Evolutionary conservation across 2,888 invertebrate genomes (phyloP), one percentile per base, ranked within the genome.

Genomic region (Thecophora atra): DNA sequence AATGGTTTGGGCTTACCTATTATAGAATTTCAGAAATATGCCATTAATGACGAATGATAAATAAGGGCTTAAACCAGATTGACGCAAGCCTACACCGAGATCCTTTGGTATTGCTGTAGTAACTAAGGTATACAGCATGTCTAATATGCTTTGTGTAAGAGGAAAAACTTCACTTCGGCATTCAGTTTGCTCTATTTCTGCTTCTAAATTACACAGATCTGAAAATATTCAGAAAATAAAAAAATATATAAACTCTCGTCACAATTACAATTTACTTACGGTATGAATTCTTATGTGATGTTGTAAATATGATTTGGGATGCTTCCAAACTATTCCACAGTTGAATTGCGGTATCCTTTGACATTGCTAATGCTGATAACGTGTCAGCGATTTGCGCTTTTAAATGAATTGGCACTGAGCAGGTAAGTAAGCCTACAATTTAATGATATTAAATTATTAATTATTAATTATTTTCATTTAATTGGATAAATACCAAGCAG

Each of bases 181-280:
- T 85, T 98, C 98, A 71, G 96, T 92, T 88, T 98, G 97, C 75
- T 95, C 95, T 37, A 98, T 88, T 86, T 98, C 98, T 0, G 94
- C 93, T 87, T 93, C 89, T 69, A 94, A 89, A 3, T 91, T 92
- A 66, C 88, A 82, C 6, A 78, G 75, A 3, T 78, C 81, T 81
- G 68, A 42, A 76, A 54, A 11, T 51, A 26, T 37, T 37, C 6
- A 37, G 37, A 37, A 15, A 60, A 69, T n/a, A 37, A 54, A 30
- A 21, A 21, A 28, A 24, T 24, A 21, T 63, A 37, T 54, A 44
- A 19, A 28, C 21, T 37, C 21, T 64, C 2, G 11, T 37, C n/a
- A 2, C 2, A 11, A 8, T 37, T 37, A 11, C 37, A n/a, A n/a
- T 37, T 37, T 37, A 37, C 37, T 8, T 75, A 79, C 79, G 77